Percentiles rank a stretch among this genome's conserved stretches.
Evolutionary conservation across 2,113 vertebrate genomes (phyloP).

Genomic region (Peromyscus maniculatus): DNA sequence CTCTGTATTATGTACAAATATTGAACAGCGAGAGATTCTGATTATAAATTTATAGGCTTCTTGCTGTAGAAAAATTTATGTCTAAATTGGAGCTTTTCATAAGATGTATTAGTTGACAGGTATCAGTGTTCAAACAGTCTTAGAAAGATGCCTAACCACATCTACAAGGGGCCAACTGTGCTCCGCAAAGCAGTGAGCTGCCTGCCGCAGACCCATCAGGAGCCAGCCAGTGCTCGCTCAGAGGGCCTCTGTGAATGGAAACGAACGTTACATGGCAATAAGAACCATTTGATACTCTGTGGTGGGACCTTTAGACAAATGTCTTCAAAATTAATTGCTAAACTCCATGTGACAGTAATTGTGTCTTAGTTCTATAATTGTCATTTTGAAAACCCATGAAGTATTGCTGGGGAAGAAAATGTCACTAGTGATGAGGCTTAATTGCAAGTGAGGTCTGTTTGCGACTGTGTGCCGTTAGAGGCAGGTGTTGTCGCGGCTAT

Average conservation of each 20-base stretch:
- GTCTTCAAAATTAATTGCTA: constrained; percentile 89
- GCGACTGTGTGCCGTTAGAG: constrained; percentile 87
- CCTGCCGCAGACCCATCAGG: constrained; percentile 16
- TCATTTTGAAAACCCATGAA: constrained; percentile 90
- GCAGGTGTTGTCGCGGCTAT: constrained; percentile 88
- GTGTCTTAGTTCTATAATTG: constrained; percentile 90
- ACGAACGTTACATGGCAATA: constrained; percentile 85
- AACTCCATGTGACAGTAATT: constrained; percentile 91
- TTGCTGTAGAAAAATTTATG: constrained; percentile 83
- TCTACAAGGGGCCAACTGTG: constrained; percentile 55
- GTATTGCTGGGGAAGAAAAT: constrained; percentile 88
- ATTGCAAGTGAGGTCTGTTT: constrained; percentile 90
- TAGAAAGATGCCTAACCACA: constrained; percentile 69
- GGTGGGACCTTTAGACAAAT: constrained; percentile 88
- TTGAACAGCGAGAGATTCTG: constrained; percentile 91
- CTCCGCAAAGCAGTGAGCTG: constrained; percentile 56
- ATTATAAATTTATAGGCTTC: constrained; percentile 90
- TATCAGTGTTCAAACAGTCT: constrained; percentile 79
- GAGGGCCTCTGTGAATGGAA: constrained; percentile 72
- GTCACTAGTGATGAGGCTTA: constrained; percentile 90
- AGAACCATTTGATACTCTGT: constrained; percentile 84
- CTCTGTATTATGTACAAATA: constrained; percentile 95
- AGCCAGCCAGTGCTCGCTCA: constrained; percentile 60
- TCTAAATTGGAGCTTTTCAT: constrained; percentile 86
- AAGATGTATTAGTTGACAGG: constrained; percentile 84